A percentile compares a stretch with the other conserved stretches of the same genome.
These are phyloP conservation scores for Macropodus opercularis DNA, from an alignment of 2,797 vertebrate species.

Conservation along the genomic window DNA sequence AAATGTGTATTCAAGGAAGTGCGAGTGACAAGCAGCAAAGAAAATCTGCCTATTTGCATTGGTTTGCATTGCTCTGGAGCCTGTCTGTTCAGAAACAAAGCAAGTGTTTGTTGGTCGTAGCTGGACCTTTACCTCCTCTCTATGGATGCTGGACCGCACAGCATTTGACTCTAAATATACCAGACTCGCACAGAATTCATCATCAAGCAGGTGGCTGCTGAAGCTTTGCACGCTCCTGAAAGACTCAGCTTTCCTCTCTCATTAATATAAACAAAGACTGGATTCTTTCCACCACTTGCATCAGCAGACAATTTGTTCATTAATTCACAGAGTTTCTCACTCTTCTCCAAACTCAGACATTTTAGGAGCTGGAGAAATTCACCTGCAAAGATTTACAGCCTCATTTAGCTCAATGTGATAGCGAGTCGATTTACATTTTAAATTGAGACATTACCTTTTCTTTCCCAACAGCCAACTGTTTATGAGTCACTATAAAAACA, in stretches of 20 bases:
- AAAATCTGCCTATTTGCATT: constrained; percentile 11
- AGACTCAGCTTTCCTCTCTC: constrained; percentile 4
- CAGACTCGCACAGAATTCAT: constrained; percentile 42
- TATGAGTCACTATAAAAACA: constrained; percentile 64
- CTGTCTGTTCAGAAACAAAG: not conserved
- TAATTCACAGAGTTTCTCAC: constrained; percentile 54
- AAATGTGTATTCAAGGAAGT: constrained; percentile 8
- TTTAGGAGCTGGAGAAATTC: constrained; percentile 16
- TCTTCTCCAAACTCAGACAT: constrained; percentile 17
- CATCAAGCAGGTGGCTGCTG: constrained; percentile 34
- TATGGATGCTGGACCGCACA: constrained; percentile 33
- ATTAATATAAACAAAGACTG: constrained; percentile 28
- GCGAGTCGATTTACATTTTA: constrained; percentile 67
- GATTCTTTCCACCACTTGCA: constrained; percentile 19
- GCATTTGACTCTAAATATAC: constrained; percentile 46
- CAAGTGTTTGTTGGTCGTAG: not conserved
- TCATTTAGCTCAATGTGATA: constrained; percentile 58
- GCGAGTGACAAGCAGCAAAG: not conserved
- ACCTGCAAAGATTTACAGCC: constrained; percentile 53
- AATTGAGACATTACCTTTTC: constrained; percentile 62
- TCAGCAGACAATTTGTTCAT: constrained; percentile 46
- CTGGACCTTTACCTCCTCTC: constrained; percentile 28
- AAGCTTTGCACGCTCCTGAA: constrained; percentile 14
- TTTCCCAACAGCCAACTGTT: constrained; percentile 45
- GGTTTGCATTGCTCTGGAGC: constrained; percentile 2